Base-by-base conservation (phyloP, 1,140 invertebrate species). In the Drosophila kohkoa region DNA sequence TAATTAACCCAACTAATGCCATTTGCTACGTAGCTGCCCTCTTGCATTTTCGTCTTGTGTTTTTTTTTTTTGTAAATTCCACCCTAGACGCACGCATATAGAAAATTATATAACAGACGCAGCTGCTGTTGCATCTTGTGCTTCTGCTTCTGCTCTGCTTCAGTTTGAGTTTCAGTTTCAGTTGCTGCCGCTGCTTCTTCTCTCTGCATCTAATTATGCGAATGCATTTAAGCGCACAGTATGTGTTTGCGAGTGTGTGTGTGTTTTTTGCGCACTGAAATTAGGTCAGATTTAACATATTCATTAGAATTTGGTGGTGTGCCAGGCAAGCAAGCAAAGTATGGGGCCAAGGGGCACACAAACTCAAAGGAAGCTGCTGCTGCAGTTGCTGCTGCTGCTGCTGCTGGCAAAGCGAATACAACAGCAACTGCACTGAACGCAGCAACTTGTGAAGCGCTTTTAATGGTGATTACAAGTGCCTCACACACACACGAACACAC, bases 271-370 rank as follows among this genome's bases (percentile, higher is more conserved):
- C 28, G 45, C 66, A 41, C 25, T 11, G 43, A 81, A 88, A 88
- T 88, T 88, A 71, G 85, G 85, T 88, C 85, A 89, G 85, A 89
- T 89, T 88, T 88, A 88, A 89, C 85, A 88, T 88, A 89, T 85
- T 80, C 83, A 88, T 89, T 83, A 89, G 85, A 89, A 85, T 71
- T 82, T 70, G 67, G 20, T 6, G 46, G 62, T 16, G 20, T 32
- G 41, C 15, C 30, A 57, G 58, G 60, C 15, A 46, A 64, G 38
- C 30, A 57, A 52, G 60, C 15, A 46, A 64, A 55, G 28, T 65
- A 62, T 66, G 78, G 69, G 73, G 49, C 48, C 63, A 76, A 71
- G 74, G 69, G 60, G 59, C 66, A 41, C 3, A 25, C 1, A 41
- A 57, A 69, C 32, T 57, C 51, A 45, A 70, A 62, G 68, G 57